Evolutionary conservation across 2,797 vertebrate genomes (phyloP).

Genomic region (Chelon labrosus): DNA sequence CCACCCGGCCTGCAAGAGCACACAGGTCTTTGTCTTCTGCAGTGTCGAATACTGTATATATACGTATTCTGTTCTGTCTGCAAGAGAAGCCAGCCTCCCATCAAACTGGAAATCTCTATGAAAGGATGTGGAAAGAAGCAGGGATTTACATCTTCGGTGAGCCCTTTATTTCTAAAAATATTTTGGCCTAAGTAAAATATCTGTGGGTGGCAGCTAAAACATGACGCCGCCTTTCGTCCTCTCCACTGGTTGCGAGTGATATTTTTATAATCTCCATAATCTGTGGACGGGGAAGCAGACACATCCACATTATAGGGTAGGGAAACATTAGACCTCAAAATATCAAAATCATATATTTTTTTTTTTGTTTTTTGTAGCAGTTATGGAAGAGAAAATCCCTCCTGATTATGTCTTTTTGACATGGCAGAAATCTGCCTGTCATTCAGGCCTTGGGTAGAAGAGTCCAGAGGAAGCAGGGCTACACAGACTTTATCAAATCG

Average conservation of each 20-base stretch:
- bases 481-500: slow-evolving; percentile 55
- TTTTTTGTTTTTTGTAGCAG: slow-evolving; percentile 64
- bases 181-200: slow-evolving; percentile 63
- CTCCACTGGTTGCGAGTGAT: slow-evolving; percentile 41
- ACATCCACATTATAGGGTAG: slow-evolving; percentile 47
- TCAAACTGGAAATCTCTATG: slow-evolving; percentile 36
- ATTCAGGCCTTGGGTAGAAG: slow-evolving; percentile 39
- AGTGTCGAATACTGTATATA: slow-evolving; percentile 35
- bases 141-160: slow-evolving; percentile 66
- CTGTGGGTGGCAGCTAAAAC: slow-evolving; percentile 47
- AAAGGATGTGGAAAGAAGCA: slow-evolving; percentile 54
- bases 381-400: slow-evolving; percentile 69
- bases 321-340: slow-evolving; percentile 40
- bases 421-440: slow-evolving; percentile 43
- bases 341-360: slow-evolving; percentile 36
- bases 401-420: slow-evolving; percentile 55
- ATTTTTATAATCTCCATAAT: slow-evolving; percentile 62
- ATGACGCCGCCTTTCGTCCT: slow-evolving; percentile 18
- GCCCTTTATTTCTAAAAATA: slow-evolving; percentile 76
- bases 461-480: slow-evolving; percentile 35
- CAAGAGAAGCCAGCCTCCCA: slow-evolving; percentile 34
- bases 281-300: slow-evolving; percentile 57
- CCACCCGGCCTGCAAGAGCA: slow-evolving; percentile 39
- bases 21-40: slow-evolving; percentile 31
- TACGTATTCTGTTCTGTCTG: slow-evolving; percentile 42